Percentiles rank a stretch among this genome's conserved stretches.
Evolutionary conservation across 2,888 invertebrate genomes (phyloP).

Genomic region (Drosophila stalkeri): DNA sequence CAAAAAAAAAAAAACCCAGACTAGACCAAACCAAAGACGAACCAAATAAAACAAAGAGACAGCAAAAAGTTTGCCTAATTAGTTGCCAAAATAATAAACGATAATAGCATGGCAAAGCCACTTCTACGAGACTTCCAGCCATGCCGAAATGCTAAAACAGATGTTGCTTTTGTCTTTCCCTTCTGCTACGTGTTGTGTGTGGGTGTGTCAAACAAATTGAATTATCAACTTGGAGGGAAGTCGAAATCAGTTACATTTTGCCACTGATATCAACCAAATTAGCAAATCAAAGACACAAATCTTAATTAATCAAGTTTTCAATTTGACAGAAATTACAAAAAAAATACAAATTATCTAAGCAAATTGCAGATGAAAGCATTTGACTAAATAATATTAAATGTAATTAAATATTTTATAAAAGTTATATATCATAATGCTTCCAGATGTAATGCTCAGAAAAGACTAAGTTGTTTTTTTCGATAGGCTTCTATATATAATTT

Average conservation of each 20-base stretch:
- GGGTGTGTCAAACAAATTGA: constrained; percentile 51
- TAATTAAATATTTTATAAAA: too few relatives aligned
- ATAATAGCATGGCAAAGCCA: constrained; percentile 46
- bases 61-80: constrained; percentile 72
- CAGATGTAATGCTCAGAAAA: too few relatives aligned
- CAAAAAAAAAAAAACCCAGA: constrained; percentile 18
- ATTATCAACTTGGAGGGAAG: constrained; percentile 59
- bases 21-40: constrained; percentile 27
- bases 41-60: constrained; percentile 46
- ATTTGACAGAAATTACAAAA: constrained; percentile 3
- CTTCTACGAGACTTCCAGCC: constrained; percentile 1
- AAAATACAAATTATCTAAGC: too few relatives aligned
- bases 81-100: constrained; percentile 70
- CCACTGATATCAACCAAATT: constrained; percentile 11
- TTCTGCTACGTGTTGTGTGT: constrained; percentile 22
- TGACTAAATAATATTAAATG: too few relatives aligned
- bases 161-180: constrained; percentile 22
- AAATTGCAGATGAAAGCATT: background rate
- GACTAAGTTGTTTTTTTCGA: too few relatives aligned
- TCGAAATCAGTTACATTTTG: constrained; percentile 17
- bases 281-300: constrained; percentile 11
- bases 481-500: too few relatives aligned
- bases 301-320: constrained; percentile 8
- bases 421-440: too few relatives aligned
- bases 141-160: constrained; percentile 28